phyloP scores from a whole-genome alignment of 2,888 invertebrate genomes.

The Melinaea marsaeus region DNA sequence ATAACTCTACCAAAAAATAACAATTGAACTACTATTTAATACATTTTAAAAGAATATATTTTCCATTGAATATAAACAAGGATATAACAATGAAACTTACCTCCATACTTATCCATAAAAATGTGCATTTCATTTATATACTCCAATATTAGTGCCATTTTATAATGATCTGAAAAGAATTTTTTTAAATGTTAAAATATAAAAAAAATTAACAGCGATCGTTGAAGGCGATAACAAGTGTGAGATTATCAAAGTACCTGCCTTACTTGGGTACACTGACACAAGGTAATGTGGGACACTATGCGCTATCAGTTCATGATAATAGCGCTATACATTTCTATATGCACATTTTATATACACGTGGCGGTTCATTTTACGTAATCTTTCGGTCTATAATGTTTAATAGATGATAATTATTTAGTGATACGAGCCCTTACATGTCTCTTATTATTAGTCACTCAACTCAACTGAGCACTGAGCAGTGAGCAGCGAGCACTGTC shows the following conservation, averaged over 20 bases:
- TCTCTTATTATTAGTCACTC: constrained; percentile 20
- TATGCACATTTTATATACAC: constrained; percentile 13
- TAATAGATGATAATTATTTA: constrained; percentile 23
- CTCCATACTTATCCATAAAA: constrained; percentile 90
- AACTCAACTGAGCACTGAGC: no score
- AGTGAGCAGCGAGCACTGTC: constrained; percentile 10
- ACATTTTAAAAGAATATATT: neutral
- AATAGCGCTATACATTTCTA: constrained; percentile 13
- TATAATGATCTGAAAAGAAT: constrained; percentile 64
- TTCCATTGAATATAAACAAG: constrained; percentile 6
- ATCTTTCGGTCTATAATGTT: constrained; percentile 14
- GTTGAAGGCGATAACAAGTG: constrained; percentile 26
- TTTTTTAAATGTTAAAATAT: constrained; percentile 10
- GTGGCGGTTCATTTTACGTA: constrained; percentile 20
- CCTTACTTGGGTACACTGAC: constrained; percentile 22
- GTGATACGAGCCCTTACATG: constrained; percentile 15
- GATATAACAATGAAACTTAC: constrained; percentile 71
- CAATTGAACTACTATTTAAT: no score
- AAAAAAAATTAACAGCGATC: constrained; percentile 16
- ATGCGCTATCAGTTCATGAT: constrained; percentile 23
- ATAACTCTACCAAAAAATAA: no score
- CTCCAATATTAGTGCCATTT: constrained; percentile 89
- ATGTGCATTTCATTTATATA: constrained; percentile 87
- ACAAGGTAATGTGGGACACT: constrained; percentile 23
- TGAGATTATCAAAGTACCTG: constrained; percentile 34